These are phyloP conservation scores for Colossoma macropomum DNA, from an alignment of 2,113 vertebrate genomes.

Conservation along the genomic window DNA sequence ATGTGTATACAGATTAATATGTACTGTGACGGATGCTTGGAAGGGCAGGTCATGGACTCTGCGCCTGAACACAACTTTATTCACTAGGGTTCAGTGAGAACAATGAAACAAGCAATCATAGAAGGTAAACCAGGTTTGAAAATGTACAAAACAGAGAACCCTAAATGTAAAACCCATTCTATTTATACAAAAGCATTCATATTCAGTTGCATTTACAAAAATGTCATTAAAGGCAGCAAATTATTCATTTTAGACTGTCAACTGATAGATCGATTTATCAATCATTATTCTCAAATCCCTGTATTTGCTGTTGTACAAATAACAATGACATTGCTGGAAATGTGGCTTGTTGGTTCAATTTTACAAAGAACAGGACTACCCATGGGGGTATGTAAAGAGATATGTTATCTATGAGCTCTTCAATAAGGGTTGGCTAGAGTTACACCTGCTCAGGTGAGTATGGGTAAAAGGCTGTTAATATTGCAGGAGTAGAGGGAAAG, in stretches of 20 bases:
- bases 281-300: neutral
- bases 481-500: slow-evolving; percentile 62
- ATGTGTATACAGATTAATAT: no score
- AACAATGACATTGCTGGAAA: neutral
- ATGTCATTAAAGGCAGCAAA: neutral
- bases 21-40: no score
- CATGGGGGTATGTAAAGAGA: slow-evolving; percentile 21
- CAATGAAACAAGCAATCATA: no score
- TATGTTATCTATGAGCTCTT: neutral
- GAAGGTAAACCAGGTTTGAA: no score
- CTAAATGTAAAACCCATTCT: neutral
- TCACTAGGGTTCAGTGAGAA: no score
- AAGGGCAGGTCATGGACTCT: no score
- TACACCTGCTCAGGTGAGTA: slow-evolving; percentile 47
- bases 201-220: neutral
- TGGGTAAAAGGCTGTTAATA: slow-evolving; percentile 66
- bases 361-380: neutral
- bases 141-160: no score
- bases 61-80: no score
- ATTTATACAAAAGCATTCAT: no score
- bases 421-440: slow-evolving; percentile 34
- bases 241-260: neutral
- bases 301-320: neutral
- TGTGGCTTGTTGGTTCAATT: neutral
- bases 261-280: neutral